These are phyloP conservation scores for Phenganax subtilis DNA, from an alignment of 92 coral and sea anemone genomes.

Conservation along the genomic window DNA sequence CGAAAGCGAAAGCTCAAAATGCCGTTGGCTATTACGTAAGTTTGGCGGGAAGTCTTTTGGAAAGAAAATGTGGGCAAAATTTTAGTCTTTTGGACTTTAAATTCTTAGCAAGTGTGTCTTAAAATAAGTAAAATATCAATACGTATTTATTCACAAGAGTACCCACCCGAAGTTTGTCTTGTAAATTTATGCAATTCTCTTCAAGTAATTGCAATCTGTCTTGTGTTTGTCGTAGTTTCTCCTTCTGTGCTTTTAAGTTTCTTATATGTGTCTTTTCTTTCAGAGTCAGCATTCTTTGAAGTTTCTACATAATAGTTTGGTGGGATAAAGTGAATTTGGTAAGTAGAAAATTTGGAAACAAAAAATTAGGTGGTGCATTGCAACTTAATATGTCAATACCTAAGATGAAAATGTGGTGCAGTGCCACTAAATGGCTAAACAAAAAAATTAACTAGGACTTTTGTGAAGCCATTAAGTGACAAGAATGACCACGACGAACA, in stretches of 20 bases:
- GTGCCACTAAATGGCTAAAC: background rate
- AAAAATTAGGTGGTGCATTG: no score
- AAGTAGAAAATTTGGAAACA: no score
- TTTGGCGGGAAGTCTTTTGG: no score
- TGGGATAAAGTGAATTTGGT: background rate
- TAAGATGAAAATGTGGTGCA: background rate
- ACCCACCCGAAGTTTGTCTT: slow-evolving; percentile 70
- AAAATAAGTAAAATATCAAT: background rate
- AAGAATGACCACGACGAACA: background rate
- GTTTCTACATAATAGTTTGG: slow-evolving; percentile 53
- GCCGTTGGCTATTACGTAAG: no score
- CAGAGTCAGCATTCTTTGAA: slow-evolving; percentile 68
- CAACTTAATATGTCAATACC: no score
- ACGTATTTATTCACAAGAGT: background rate
- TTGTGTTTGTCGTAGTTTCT: slow-evolving; percentile 65
- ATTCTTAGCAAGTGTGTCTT: background rate
- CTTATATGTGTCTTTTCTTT: slow-evolving; percentile 83
- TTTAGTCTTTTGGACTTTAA: background rate
- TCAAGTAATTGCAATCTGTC: slow-evolving; percentile 58
- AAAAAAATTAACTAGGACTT: background rate
- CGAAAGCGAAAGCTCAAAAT: no score
- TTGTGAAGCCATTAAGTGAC: background rate
- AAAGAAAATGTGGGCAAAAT: no score
- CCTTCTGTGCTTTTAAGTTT: slow-evolving; percentile 76
- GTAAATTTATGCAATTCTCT: slow-evolving; percentile 60